Conservation (phyloP, 2,113 vertebrate genomes). For the Uria aalge region DNA sequence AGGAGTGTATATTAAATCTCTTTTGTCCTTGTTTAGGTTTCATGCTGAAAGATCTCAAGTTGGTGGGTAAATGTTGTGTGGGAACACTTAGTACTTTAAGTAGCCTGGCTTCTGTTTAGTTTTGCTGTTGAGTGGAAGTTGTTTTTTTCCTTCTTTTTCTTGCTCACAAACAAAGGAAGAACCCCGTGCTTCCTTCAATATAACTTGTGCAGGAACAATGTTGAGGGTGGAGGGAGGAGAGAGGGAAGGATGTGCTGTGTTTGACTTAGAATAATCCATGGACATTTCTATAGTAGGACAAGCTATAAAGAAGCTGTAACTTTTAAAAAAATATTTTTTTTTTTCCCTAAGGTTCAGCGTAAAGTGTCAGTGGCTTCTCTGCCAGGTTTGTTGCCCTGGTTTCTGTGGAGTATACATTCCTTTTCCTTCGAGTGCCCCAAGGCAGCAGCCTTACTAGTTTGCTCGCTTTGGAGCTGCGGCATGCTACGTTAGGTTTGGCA, state of each 20-base stretch:
- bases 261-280: neutral
- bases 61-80: conserved; percentile 72
- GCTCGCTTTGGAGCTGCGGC: neutral
- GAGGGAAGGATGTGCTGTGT: conserved; percentile 16
- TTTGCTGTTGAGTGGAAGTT: conserved; percentile 59
- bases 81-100: conserved; percentile 68
- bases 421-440: neutral
- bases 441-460: neutral
- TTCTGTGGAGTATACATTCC: conserved; percentile 1
- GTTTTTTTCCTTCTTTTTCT: conserved; percentile 49
- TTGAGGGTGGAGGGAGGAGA: conserved; percentile 6
- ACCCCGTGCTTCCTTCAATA: conserved; percentile 54
- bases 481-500: neutral
- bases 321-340: neutral
- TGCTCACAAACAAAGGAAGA: conserved; percentile 77
- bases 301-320: neutral
- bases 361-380: neutral
- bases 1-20: conserved; percentile 44
- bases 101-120: conserved; percentile 60
- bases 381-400: conserved; percentile 19
- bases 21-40: conserved; percentile 46
- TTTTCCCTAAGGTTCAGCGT: neutral
- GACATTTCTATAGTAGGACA: neutral
- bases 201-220: conserved; percentile 39
- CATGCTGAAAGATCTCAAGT: conserved; percentile 59